Evolutionary conservation across 1,140 invertebrate species (phyloP).

Genomic region (Leptonema lineaticorne): DNA sequence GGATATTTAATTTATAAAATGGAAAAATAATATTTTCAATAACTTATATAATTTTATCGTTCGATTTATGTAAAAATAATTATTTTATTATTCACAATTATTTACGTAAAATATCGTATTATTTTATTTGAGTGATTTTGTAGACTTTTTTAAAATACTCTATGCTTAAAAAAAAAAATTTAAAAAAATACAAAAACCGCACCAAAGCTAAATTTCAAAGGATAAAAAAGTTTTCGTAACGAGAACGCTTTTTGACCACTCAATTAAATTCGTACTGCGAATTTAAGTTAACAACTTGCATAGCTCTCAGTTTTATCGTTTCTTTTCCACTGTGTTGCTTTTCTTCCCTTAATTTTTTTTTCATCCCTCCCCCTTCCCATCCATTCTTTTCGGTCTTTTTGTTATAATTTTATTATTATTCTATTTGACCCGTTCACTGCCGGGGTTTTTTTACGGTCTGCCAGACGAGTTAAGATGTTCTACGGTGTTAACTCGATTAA

Average conservation of each 20-base stretch:
- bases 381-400: too few relatives aligned
- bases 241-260: constrained; percentile 10
- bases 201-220: constrained; percentile 5
- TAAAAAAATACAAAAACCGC: not conserved
- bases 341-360: not conserved
- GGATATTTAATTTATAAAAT: too few relatives aligned
- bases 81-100: too few relatives aligned
- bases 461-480: not conserved
- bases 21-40: too few relatives aligned
- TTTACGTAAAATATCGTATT: too few relatives aligned
- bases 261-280: constrained; percentile 13
- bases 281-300: constrained; percentile 16
- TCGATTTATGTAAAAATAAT: too few relatives aligned
- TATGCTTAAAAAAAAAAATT: too few relatives aligned
- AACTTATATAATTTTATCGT: too few relatives aligned
- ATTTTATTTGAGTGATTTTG: too few relatives aligned
- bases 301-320: not conserved
- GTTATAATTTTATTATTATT: too few relatives aligned
- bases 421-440: too few relatives aligned
- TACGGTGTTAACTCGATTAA: constrained; percentile 11
- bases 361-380: not conserved
- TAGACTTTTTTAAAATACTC: too few relatives aligned
- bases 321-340: not conserved
- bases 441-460: not conserved
- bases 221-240: constrained; percentile 1